A percentile compares a stretch with the other conserved stretches of the same genome.
These are phyloP conservation scores for Lasioglossum marginatum DNA, from an alignment of 2,888 invertebrate species.

Conservation along the genomic window DNA sequence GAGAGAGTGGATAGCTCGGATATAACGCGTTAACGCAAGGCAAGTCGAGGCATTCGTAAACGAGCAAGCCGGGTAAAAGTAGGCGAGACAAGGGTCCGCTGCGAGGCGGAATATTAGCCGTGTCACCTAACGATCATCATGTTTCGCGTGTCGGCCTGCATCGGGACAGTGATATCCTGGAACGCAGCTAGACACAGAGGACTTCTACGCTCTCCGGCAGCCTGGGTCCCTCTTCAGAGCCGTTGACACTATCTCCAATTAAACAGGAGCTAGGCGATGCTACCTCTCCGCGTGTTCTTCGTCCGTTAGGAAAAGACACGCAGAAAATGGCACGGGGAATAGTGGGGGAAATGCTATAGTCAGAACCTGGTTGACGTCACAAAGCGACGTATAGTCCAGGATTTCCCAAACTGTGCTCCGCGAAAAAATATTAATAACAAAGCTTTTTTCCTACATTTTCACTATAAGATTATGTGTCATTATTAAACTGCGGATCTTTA, in stretches of 20 bases:
- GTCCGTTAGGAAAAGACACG: background rate
- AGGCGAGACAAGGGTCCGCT: conserved; percentile 40
- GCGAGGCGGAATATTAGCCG: conserved; percentile 47
- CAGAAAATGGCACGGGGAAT: background rate
- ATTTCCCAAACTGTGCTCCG: too few species aligned
- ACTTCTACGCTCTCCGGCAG: background rate
- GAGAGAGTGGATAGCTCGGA: background rate
- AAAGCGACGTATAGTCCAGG: too few species aligned
- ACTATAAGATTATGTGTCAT: too few species aligned
- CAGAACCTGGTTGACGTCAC: too few species aligned
- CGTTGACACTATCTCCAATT: conserved; percentile 37
- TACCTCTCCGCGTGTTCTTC: background rate
- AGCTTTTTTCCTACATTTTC: too few species aligned
- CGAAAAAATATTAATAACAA: too few species aligned
- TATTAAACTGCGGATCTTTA: too few species aligned
- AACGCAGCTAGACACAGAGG: background rate
- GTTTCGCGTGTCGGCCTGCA: conserved; percentile 23
- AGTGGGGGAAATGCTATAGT: too few species aligned
- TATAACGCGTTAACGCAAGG: background rate
- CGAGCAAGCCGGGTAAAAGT: conserved; percentile 32
- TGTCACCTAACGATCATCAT: conserved; percentile 43
- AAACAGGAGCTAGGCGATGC: conserved; percentile 3
- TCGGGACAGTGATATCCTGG: conserved; percentile 26
- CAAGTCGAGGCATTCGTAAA: conserved; percentile 33
- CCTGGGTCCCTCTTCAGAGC: background rate